A percentile compares a stretch with the other conserved stretches of the same genome.
Evolutionary conservation across 2,888 invertebrate genomes (phyloP).

Genomic region (Cheilosia vulpina): DNA sequence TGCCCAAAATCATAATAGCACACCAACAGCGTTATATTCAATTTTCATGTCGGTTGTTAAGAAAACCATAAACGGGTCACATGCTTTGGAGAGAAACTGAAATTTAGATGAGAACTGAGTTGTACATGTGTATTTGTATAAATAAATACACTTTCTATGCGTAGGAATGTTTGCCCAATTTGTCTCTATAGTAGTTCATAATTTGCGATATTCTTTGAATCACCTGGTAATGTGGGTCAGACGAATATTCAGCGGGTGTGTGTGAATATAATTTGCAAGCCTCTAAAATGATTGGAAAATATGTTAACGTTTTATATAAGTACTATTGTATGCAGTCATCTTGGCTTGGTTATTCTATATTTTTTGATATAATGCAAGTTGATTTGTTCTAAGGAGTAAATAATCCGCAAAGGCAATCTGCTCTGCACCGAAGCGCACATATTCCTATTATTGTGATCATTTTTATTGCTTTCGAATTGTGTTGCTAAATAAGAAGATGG

Average conservation of each 20-base stretch:
- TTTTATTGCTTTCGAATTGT: too few relatives aligned
- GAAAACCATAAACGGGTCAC: conserved; percentile 32
- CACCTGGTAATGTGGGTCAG: conserved; percentile 29
- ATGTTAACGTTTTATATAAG: too few relatives aligned
- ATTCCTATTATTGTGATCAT: too few relatives aligned
- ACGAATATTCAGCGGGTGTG: conserved; percentile 6
- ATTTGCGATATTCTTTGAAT: conserved; percentile 45
- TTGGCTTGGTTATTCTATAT: too few relatives aligned
- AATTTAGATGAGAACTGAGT: neutral
- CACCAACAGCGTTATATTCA: neutral
- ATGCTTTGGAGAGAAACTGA: conserved; percentile 43
- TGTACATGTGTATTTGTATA: conserved; percentile 5
- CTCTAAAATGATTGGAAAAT: too few relatives aligned
- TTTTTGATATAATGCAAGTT: too few relatives aligned
- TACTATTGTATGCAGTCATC: too few relatives aligned
- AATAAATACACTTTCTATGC: conserved; percentile 59
- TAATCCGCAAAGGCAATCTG: too few relatives aligned
- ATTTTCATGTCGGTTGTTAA: conserved; percentile 16
- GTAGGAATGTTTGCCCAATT: conserved; percentile 37
- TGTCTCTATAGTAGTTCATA: conserved; percentile 26
- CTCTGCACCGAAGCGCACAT: too few relatives aligned
- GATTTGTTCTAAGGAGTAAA: too few relatives aligned
- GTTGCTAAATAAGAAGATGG: too few relatives aligned
- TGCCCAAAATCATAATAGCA: conserved; percentile 2
- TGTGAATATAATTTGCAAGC: too few relatives aligned